Evolutionary conservation across 2,888 invertebrate genomes (phyloP).

Genomic region (Euphydryas editha): DNA sequence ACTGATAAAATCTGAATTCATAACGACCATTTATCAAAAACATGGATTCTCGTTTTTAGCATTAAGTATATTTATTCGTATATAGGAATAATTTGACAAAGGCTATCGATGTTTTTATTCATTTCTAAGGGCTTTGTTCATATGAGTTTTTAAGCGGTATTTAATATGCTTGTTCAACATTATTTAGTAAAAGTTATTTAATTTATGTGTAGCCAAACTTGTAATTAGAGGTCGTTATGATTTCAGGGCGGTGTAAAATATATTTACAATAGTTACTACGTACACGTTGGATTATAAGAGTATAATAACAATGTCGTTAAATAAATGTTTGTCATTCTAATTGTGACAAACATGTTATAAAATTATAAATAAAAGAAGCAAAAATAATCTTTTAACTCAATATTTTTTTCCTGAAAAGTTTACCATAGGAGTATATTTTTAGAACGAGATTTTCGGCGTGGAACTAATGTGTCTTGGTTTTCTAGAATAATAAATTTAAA

Average conservation of each 20-base stretch:
- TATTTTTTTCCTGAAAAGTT: too few relatives aligned
- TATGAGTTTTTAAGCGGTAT: conserved; percentile 8
- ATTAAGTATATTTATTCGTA: background rate
- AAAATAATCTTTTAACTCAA: too few relatives aligned
- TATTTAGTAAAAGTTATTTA: conserved; percentile 1
- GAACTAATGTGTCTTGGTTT: too few relatives aligned
- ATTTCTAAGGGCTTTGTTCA: background rate
- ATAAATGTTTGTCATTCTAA: too few relatives aligned
- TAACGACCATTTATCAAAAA: background rate
- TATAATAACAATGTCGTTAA: too few relatives aligned
- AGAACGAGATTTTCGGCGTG: too few relatives aligned
- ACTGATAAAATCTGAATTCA: background rate
- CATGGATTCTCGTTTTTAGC: background rate
- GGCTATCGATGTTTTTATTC: background rate
- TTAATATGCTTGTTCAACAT: conserved; percentile 5
- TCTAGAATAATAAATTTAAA: too few relatives aligned
- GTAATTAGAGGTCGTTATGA: background rate
- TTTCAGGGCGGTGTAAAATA: background rate
- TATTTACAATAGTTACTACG: background rate
- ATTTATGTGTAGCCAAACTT: background rate
- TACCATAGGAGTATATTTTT: too few relatives aligned
- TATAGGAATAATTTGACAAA: background rate
- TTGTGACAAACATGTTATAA: too few relatives aligned
- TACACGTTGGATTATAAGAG: too few relatives aligned
- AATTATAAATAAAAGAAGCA: too few relatives aligned